These are phyloP conservation scores for Tokudaia muenninki DNA, from an alignment of 2,797 vertebrate species.

Conservation along the genomic window DNA sequence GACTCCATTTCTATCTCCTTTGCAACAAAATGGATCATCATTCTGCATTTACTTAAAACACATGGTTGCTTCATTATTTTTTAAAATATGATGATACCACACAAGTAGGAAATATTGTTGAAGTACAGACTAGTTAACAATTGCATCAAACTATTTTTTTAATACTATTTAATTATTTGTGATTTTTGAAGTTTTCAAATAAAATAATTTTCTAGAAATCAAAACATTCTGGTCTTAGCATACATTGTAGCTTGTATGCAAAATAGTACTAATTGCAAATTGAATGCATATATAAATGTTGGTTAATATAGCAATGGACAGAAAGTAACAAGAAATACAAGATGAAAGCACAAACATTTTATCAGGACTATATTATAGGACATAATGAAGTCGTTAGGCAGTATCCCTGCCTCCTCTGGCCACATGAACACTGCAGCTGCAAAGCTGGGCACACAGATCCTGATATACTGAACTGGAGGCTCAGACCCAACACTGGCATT, in stretches of 20 bases:
- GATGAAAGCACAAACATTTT: neutral
- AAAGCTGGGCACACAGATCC: too few relatives aligned
- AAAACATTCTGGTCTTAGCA: neutral
- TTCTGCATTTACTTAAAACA: constrained; percentile 75
- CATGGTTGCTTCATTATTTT: constrained; percentile 67
- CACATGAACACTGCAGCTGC: neutral
- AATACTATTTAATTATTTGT: neutral
- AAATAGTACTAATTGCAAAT: neutral
- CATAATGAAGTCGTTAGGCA: neutral
- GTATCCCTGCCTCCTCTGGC: fast-evolving
- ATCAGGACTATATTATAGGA: neutral
- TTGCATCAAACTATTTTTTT: neutral
- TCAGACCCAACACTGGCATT: neutral
- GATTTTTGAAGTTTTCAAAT: constrained; percentile 25
- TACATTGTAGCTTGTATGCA: neutral
- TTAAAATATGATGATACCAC: constrained; percentile 68
- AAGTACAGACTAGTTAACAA: constrained; percentile 20
- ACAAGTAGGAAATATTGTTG: constrained; percentile 46
- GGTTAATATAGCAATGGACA: neutral
- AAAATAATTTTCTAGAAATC: neutral
- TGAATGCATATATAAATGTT: neutral
- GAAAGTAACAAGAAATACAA: neutral
- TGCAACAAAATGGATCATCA: constrained; percentile 78
- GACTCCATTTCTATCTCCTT: constrained; percentile 80
- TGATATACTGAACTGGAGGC: neutral